Evolutionary conservation across 2,113 vertebrate species (phyloP).

Genomic region (Mesoclemmys tuberculata): DNA sequence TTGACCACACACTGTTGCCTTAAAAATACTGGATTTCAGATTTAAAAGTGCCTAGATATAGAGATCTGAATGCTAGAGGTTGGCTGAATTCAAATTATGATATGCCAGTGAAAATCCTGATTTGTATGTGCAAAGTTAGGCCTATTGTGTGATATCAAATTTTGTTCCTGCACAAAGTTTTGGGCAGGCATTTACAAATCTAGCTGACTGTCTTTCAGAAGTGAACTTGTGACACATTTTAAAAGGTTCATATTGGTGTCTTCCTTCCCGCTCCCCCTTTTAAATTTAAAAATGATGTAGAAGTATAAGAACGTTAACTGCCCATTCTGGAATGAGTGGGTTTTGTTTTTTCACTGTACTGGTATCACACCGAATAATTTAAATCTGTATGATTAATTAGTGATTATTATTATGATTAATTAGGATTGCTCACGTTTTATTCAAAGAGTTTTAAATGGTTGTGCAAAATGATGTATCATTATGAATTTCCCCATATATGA

Average conservation of each 20-base stretch:
- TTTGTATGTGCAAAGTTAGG: not conserved
- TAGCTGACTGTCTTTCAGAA: not conserved
- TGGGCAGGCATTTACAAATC: not conserved
- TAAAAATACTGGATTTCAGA: not conserved
- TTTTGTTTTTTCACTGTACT: not conserved
- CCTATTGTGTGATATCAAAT: too few relatives aligned
- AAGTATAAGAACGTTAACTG: not conserved
- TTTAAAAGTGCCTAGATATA: not conserved
- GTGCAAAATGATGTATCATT: not conserved
- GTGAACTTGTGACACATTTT: not conserved
- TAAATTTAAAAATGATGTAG: not conserved
- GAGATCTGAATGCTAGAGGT: not conserved
- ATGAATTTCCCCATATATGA: not conserved
- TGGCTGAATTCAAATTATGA: not conserved
- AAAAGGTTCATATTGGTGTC: not conserved
- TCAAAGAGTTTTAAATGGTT: not conserved
- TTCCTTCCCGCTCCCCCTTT: not conserved
- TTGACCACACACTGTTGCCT: not conserved
- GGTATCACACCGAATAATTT: not conserved
- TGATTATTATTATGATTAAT: not conserved
- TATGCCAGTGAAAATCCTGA: not conserved
- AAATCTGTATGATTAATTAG: not conserved
- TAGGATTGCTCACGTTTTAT: not conserved
- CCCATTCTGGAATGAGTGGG: not conserved
- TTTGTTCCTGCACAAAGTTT: not conserved